Base-by-base conservation (phyloP, 2,113 vertebrate genomes). In the Takifugu flavidus region DNA sequence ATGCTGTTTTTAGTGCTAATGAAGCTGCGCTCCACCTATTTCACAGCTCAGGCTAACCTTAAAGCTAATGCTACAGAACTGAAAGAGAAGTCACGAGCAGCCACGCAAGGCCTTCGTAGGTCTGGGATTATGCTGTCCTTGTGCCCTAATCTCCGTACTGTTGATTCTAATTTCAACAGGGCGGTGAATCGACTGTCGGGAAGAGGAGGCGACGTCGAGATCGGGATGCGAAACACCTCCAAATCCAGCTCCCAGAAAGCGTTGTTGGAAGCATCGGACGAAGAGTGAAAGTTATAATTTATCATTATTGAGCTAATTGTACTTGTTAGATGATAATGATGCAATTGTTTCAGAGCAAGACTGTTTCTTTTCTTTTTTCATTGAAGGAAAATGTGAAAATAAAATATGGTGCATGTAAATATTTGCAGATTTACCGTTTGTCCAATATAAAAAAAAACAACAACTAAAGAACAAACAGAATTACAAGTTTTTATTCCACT, bases 211-310 rank as follows among this genome's bases (percentile, higher is more conserved):
- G 79, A 89, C 55, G 66, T 88, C 0, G 90, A 93, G 74, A 82
- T 93, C 1, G 71, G 87, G 58, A 85, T 90, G 72, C 74, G 79
- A 54, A 87, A 76, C 2, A 84, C 77, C 0, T 51, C 53, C 1
- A 68, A 73, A 6, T 43, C 59, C 2, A 83, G 47, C 53, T 85
- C 88, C 7, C 83, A 91, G 49, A 91, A 91, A 69, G 87, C 88
- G 61, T 75, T 93, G 70, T 90, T 93, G 0, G 83, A 89, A 46
- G 87, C 87, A 14, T 91, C 91, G 0, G 92, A 93, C n/a, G 90
- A 91, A 75, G 92, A 93, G 14, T 91, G 80, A 80, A 47, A 2
- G 1, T 53, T n/a, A 12, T 25, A 7, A n/a, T n/a, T 47, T 5
- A n/a, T 15, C 2, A 6, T 2, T 28, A 25, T 3, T 62, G 4